Conservation (phyloP, 2,797 vertebrate genomes). For the Agapornis canus region DNA sequence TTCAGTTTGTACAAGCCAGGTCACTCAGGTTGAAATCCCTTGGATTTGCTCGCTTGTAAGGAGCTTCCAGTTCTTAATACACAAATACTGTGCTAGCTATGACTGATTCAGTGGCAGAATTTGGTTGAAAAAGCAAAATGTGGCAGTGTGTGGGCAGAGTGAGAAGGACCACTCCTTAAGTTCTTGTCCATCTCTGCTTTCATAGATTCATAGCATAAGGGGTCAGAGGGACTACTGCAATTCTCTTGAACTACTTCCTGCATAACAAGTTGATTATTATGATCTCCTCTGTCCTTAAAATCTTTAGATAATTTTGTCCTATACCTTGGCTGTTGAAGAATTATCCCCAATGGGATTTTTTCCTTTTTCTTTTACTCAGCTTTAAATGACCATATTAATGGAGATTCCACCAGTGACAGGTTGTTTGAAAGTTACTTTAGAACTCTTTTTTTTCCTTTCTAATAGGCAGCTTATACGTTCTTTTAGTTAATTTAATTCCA, state of each 20-base stretch:
- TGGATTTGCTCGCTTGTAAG: background rate
- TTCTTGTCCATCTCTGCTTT: background rate
- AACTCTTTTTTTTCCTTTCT: background rate
- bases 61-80: background rate
- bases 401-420: constrained; percentile 6
- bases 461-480: background rate
- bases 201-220: constrained; percentile 4
- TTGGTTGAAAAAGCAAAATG: background rate
- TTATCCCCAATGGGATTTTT: constrained; percentile 62
- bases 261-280: background rate
- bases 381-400: constrained; percentile 66
- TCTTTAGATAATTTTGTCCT: constrained; percentile 19
- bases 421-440: constrained; percentile 29
- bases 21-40: background rate
- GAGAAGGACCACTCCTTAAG: background rate
- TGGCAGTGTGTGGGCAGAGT: too few species aligned
- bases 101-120: background rate
- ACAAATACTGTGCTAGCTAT: background rate
- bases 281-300: background rate
- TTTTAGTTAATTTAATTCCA: constrained; percentile 45
- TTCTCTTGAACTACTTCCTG: background rate
- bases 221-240: background rate
- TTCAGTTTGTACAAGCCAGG: background rate
- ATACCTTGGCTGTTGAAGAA: constrained; percentile 37
- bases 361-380: background rate